Conservation (phyloP, 2,797 vertebrate species). For the Vireo griseus region DNA sequence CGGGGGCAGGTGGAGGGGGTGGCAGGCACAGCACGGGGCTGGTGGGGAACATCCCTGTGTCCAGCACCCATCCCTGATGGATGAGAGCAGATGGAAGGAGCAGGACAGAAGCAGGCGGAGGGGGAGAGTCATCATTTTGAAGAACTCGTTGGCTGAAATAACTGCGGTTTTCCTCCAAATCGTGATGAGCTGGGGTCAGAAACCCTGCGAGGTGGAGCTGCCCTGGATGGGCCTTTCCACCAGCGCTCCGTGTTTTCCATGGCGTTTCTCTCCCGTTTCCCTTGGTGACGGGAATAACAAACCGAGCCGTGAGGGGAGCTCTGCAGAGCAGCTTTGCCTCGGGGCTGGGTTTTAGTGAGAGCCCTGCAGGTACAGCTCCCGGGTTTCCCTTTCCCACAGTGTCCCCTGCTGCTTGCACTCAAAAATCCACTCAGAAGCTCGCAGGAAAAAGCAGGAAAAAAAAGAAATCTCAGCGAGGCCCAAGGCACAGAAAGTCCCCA, state of each 20-base stretch:
- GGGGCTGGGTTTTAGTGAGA: not conserved
- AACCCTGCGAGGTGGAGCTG: not conserved
- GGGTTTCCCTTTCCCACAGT: constrained; percentile 59
- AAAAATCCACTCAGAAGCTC: not conserved
- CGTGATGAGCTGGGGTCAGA: not conserved
- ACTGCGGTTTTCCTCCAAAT: not conserved
- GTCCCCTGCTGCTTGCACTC: constrained; percentile 61
- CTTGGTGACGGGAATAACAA: constrained; percentile 13
- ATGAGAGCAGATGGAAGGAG: not conserved
- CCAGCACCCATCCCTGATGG: not conserved
- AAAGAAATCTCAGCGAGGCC: not conserved
- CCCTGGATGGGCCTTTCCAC: not conserved
- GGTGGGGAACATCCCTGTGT: not conserved
- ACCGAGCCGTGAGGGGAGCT: not conserved
- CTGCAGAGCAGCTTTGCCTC: not conserved
- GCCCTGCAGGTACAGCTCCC: constrained; percentile 27
- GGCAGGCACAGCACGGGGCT: not conserved
- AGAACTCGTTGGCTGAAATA: not conserved
- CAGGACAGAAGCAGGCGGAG: not conserved
- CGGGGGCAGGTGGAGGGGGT: fast-evolving
- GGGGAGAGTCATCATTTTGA: not conserved
- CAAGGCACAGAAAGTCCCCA: not conserved
- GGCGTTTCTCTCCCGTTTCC: not conserved
- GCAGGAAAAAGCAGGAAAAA: not conserved
- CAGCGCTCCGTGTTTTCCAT: not conserved